Conservation (phyloP, 2,797 vertebrate species). For the Platyrinchus mystaceus region DNA sequence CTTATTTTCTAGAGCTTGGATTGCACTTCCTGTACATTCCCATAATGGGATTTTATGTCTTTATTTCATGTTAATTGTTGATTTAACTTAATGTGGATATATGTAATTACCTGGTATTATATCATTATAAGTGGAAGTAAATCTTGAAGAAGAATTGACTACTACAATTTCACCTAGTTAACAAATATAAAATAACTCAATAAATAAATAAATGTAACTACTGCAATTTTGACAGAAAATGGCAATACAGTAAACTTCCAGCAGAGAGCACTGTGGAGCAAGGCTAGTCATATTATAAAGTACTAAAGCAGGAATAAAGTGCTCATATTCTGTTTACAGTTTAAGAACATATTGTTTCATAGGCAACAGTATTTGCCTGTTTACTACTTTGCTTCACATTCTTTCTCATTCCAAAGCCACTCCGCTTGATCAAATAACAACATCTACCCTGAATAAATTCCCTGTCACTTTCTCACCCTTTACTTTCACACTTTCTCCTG, state of each 20-base stretch:
- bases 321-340: background rate
- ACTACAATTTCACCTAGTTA: background rate
- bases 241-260: background rate
- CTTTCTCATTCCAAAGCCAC: background rate
- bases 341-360: background rate
- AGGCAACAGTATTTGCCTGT: background rate
- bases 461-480: background rate
- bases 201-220: background rate
- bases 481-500: background rate
- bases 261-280: slow-evolving; percentile 73
- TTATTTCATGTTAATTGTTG: background rate
- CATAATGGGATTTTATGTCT: background rate
- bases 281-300: background rate
- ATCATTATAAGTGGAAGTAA: background rate
- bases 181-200: background rate
- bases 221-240: background rate
- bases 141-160: background rate
- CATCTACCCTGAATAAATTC: background rate
- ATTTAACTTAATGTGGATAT: background rate
- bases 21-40: background rate
- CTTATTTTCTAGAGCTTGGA: background rate
- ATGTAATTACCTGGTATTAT: background rate
- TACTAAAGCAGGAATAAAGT: background rate
- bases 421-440: background rate
- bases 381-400: background rate